These are phyloP conservation scores for Verasper variegatus DNA, from an alignment of 2,113 vertebrate genomes.

Conservation along the genomic window DNA sequence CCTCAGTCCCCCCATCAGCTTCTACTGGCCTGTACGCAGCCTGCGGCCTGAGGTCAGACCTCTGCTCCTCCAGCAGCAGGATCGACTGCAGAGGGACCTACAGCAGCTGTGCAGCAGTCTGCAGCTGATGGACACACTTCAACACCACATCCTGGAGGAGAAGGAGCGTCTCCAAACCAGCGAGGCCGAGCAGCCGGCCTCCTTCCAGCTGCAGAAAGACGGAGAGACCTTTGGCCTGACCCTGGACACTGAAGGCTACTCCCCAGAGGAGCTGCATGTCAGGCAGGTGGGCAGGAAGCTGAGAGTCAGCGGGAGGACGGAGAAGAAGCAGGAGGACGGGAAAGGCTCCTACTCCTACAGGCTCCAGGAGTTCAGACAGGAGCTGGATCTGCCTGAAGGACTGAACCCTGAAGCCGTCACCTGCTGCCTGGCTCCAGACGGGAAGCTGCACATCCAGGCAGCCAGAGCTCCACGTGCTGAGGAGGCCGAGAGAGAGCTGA, in stretches of 20 bases:
- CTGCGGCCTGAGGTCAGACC: conserved; percentile 73
- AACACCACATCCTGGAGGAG: conserved; percentile 49
- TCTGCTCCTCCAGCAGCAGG: conserved; percentile 68
- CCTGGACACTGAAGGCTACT: conserved; percentile 68
- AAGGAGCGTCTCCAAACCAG: conserved; percentile 59
- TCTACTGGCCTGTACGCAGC: conserved; percentile 56
- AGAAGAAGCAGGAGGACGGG: conserved; percentile 73
- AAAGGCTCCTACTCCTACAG: conserved; percentile 71
- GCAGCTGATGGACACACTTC: conserved; percentile 69
- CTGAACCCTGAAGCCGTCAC: conserved; percentile 61
- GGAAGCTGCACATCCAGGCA: conserved; percentile 56
- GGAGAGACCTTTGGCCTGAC: conserved; percentile 65
- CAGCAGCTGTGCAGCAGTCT: conserved; percentile 46
- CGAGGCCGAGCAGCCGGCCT: conserved; percentile 37
- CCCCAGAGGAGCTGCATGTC: conserved; percentile 75
- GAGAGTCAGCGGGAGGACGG: conserved; percentile 68
- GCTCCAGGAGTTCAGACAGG: conserved; percentile 76
- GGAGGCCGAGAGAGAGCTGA: conserved; percentile 53
- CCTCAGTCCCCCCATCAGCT: conserved; percentile 25
- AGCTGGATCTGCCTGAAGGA: conserved; percentile 76
- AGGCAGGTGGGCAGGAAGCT: conserved; percentile 78
- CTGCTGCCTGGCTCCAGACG: conserved; percentile 52
- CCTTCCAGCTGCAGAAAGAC: conserved; percentile 58
- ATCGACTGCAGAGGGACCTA: conserved; percentile 63
- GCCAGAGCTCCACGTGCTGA: conserved; percentile 15